Conservation (phyloP, 2,797 vertebrate species). For the Pterois miles region DNA sequence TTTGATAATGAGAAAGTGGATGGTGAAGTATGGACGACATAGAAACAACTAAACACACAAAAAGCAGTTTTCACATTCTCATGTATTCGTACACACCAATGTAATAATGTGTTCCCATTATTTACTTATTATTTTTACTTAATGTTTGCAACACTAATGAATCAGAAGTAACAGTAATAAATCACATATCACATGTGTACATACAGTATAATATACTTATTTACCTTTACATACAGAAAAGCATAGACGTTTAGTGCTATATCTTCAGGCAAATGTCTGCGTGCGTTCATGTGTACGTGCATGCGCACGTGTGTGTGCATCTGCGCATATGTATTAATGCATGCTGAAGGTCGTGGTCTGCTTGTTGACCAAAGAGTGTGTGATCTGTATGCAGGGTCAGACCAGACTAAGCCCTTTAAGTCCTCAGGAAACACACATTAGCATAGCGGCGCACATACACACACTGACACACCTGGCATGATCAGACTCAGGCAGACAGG, state of each 20-base stretch:
- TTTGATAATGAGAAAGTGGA: neutral
- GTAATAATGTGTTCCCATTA: neutral
- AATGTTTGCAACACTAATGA: slow-evolving; percentile 2
- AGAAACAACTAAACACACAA: neutral
- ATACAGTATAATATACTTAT: slow-evolving; percentile 3
- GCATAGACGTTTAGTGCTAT: slow-evolving; percentile 12
- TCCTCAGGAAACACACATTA: slow-evolving; percentile 86
- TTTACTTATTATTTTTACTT: too few relatives aligned
- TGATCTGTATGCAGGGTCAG: slow-evolving; percentile 87
- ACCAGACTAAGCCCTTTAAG: slow-evolving; percentile 83
- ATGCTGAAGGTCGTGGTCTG: slow-evolving; percentile 82
- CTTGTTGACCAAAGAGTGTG: slow-evolving; percentile 85
- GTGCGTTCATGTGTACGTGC: slow-evolving; percentile 24
- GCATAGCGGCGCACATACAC: slow-evolving; percentile 72
- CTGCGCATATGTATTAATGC: slow-evolving; percentile 60
- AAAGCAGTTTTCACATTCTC: neutral
- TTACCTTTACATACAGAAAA: neutral
- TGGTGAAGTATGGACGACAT: neutral
- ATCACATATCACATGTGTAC: neutral
- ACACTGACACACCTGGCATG: slow-evolving; percentile 70
- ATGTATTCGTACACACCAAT: neutral
- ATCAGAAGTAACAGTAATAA: neutral
- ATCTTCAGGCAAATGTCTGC: slow-evolving; percentile 33
- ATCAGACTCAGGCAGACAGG: slow-evolving; percentile 71
- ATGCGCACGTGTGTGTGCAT: slow-evolving; percentile 23